These are phyloP conservation scores for Hydropsyche tenuis DNA, from an alignment of 1,140 invertebrate genomes.

Conservation along the genomic window DNA sequence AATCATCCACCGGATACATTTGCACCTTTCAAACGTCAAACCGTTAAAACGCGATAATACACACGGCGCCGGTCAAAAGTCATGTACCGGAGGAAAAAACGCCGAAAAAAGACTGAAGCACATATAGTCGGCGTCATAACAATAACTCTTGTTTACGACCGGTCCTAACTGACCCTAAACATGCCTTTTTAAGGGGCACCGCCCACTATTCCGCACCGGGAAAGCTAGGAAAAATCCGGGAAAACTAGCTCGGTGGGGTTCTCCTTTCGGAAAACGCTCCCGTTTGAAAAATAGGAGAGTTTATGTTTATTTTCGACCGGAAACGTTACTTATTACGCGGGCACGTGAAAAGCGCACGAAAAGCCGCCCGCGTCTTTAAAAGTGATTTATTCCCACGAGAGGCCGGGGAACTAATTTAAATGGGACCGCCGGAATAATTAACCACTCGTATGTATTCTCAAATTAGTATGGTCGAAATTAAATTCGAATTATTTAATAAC, in stretches of 20 bases:
- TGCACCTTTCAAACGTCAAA: too few species aligned
- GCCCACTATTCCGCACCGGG: background rate
- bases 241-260: background rate
- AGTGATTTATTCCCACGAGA: background rate
- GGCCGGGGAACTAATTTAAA: too few species aligned
- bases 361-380: background rate
- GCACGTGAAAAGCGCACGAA: background rate
- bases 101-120: background rate
- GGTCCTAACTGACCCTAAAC: slow-evolving; percentile 38
- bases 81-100: too few species aligned
- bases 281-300: slow-evolving; percentile 5
- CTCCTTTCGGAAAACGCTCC: background rate
- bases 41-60: too few species aligned
- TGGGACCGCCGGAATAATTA: too few species aligned
- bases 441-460: too few species aligned
- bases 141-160: slow-evolving; percentile 45
- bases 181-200: slow-evolving; percentile 39
- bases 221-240: background rate
- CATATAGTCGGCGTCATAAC: slow-evolving; percentile 32
- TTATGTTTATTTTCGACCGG: slow-evolving; percentile 2
- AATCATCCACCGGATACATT: too few species aligned
- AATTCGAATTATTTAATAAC: too few species aligned
- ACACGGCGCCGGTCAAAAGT: background rate
- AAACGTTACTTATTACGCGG: background rate
- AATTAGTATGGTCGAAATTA: too few species aligned